Base-by-base conservation (phyloP, 2,113 vertebrate genomes). In the Megaceryle torquata region DNA sequence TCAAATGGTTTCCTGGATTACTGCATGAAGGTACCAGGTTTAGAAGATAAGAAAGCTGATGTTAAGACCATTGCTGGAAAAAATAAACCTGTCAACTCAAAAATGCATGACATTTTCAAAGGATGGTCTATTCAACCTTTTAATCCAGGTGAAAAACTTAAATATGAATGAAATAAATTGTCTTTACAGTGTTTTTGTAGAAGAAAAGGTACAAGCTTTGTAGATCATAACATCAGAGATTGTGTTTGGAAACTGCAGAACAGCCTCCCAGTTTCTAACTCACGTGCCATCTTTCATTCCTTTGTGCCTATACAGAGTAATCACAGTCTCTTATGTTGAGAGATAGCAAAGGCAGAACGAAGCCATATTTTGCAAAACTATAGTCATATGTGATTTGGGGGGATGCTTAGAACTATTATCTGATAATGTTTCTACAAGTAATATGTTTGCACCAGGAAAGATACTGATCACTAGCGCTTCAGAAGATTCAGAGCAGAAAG, bases 1-100 rank as follows among this genome's bases (percentile, higher is more conserved):
- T 98, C 99, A 51, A 98, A 99, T 83, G 99, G 99, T n/a, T 97
- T 99, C 95, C 97, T 99, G 98, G 99, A 99, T 98, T 99, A 99
- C 97, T 99, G 99, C 97, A 98, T 99, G 96, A 99, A 99, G 97
- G 98, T 99, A n/a, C 99, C 99, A 2, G 99, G 99, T 77, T 98
- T 98, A 29, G 99, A 99, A 97, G 98, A 98, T 97, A 99, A 99
- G 97, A 99, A 99, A 97, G 99, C 99, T 31, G 99, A 99, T 79
- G 99, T 99, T 94, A 99, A 99, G 98, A 99, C 98, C 90, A 98
- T 97, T 91, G 97, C 99, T 51, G 99, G 98, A 56, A 99, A 99
- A 97, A 98, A 98, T 96, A 99, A 98, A 96, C 98, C 99, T 4
- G 97, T 99, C 84, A 99, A 99, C 60, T 98, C 99, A 87, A 99